Percentiles rank a stretch among this genome's conserved stretches.
These are phyloP conservation scores for Speoplatyrhinus poulsoni DNA, from an alignment of 2,113 vertebrate species.

Conservation along the genomic window DNA sequence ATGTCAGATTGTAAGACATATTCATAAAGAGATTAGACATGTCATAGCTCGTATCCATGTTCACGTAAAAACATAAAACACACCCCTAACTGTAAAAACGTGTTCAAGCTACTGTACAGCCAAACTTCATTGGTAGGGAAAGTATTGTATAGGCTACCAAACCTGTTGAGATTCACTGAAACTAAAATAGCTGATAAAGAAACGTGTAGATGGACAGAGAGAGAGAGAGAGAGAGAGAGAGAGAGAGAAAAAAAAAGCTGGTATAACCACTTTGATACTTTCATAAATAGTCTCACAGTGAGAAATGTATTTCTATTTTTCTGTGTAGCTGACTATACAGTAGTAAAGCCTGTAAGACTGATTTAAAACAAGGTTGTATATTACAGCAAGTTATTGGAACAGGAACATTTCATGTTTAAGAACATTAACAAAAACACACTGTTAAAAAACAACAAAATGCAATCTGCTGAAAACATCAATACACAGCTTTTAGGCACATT, in stretches of 20 bases:
- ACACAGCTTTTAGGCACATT: no score
- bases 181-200: no score
- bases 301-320: neutral
- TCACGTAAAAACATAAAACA: neutral
- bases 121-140: neutral
- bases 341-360: neutral
- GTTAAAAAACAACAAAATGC: no score
- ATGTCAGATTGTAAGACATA: no score
- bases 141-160: neutral
- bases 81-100: neutral
- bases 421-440: neutral
- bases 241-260: neutral
- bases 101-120: neutral
- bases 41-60: no score
- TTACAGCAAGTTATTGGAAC: neutral
- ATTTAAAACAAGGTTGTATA: constrained; percentile 40
- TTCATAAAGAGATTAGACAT: no score
- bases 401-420: no score
- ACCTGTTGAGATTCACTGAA: constrained; percentile 1
- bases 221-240: neutral
- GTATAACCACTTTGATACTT: constrained; percentile 28
- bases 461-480: no score
- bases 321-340: neutral
- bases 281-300: neutral
- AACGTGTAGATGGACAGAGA: no score